phyloP scores from a whole-genome alignment of 2,888 invertebrate genomes.

The Caenorhabditis sp. region DNA sequence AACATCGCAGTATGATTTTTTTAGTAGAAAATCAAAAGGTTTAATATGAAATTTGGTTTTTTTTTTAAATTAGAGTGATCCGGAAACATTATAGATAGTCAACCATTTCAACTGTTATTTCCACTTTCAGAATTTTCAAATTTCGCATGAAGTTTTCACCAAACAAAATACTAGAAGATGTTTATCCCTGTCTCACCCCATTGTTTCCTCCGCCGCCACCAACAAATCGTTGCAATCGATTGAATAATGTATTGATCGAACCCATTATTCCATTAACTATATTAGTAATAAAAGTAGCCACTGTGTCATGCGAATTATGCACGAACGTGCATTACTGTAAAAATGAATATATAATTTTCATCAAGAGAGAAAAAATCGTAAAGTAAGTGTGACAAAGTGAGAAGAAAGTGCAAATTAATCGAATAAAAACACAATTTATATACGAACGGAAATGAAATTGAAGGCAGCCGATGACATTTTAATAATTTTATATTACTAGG shows the following conservation, averaged over 20 bases:
- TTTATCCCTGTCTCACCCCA: constrained; percentile 20
- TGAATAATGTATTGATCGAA: constrained; percentile 37
- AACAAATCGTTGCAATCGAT: constrained; percentile 25
- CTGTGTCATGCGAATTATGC: not conserved
- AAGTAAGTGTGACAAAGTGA: too few relatives aligned
- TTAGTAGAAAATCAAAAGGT: too few relatives aligned
- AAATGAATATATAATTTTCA: not conserved
- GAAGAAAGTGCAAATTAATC: not conserved
- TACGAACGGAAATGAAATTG: not conserved
- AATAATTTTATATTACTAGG: not conserved
- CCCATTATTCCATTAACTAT: constrained; percentile 20
- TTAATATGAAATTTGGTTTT: too few relatives aligned
- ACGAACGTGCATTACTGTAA: not conserved
- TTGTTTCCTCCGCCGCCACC: constrained; percentile 25
- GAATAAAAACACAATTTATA: not conserved
- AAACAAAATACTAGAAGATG: too few relatives aligned
- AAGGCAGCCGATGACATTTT: not conserved
- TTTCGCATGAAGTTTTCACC: too few relatives aligned
- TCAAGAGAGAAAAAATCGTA: not conserved
- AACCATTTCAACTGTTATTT: too few relatives aligned
- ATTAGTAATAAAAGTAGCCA: not conserved
- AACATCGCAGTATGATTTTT: too few relatives aligned
- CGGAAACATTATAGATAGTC: too few relatives aligned
- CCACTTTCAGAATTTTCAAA: too few relatives aligned
- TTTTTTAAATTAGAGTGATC: too few relatives aligned